Evolutionary conservation across 2,797 vertebrate genomes (phyloP), one percentile per base, ranked within the genome.

Genomic region (Holocentrus rufus): DNA sequence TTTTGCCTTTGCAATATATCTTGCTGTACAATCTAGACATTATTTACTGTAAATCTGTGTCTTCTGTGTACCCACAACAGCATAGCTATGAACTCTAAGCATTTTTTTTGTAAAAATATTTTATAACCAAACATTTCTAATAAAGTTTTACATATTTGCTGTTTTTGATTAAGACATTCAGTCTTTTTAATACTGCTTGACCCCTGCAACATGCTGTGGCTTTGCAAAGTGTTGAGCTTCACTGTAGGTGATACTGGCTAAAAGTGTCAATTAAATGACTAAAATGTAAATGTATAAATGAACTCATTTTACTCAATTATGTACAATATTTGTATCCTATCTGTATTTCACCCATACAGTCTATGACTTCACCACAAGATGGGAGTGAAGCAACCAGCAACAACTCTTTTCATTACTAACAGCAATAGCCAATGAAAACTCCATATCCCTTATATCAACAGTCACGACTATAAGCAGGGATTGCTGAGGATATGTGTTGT

Each of bases 121-220:
- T 79, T 77, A 55, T 46, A 64, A 68, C 1, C 7, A 46, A 9
- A 25, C 8, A 11, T 68, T 80, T 76, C 75, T 31, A 5, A 74
- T 69, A 80, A 79, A 78, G 1, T 52, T 82, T 74, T 73, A 22
- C 27, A 55, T 59, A 72, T 82, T 82, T 77, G 34, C 11, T 72
- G 1, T 7, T 53, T 70, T 78, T 72, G 44, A 30, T 69, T 14
- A 67, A 75, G 71, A 65, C 7, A 56, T 69, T 0, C 2, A 47
- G 52, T 4, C 55, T 50, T 67, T 36, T 39, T 0, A 39, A 10
- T 39, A 10, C 9, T 6, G 31, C 31, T 34, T 34, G 31, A 34
- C 1, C 31, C 31, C 31, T 3, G 31, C 31, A 34, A 34, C 31
- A 34, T 34, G 31, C 5, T 34, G 31, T 34, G 5, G 2, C 31